Evolutionary conservation across 1,140 invertebrate genomes (phyloP), one percentile per base, ranked within the genome.

Genomic region (Listronotus bonariensis): DNA sequence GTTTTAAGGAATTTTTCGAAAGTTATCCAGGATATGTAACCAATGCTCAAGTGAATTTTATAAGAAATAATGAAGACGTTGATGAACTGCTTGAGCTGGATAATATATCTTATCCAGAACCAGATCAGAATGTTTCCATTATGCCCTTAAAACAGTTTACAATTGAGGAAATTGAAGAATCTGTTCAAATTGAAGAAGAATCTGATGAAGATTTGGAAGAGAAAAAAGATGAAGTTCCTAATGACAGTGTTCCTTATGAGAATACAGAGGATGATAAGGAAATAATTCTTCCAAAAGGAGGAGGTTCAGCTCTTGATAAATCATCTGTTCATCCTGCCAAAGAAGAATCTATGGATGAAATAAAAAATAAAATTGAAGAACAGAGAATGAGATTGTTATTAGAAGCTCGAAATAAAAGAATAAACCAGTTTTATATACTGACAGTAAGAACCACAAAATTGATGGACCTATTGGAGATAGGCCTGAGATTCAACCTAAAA

Each of bases 1-100:
- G 94, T 9, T 94, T 92, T 76, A 83, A 88, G 34, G 87, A 92
- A 68, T 94, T 92, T 86, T 74, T 91, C n/a, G 79, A 88, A 18
- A 85, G 82, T 54, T 96, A 94, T 78, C 93, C 94, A 7, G 83
- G 83, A 10, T 79, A 82, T 43, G 87, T 87, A 20, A 92, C 91
- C 36, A 90, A 93, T 81, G 83, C 91, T 0, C 82, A 82, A 48
- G 82, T 87, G 0, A 63, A 71, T 14, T 73, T 71, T 20, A 80
- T 74, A 18, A 62, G 70, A 18, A 78, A 76, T 1, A 70, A 77
- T 41, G 64, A 69, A 12, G 76, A 81, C 36, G 77, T 83, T 66
- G 82, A 83, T 69, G 80, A 83, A 57, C 64, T 77, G 32, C 57
- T 78, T 4, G 64, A 74, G 42, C 55, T 75, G 11, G 74, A 75